A percentile compares a stretch with the other conserved stretches of the same genome.
Evolutionary conservation across 2,888 invertebrate genomes (phyloP).

Genomic region (Argyresthia albistria): DNA sequence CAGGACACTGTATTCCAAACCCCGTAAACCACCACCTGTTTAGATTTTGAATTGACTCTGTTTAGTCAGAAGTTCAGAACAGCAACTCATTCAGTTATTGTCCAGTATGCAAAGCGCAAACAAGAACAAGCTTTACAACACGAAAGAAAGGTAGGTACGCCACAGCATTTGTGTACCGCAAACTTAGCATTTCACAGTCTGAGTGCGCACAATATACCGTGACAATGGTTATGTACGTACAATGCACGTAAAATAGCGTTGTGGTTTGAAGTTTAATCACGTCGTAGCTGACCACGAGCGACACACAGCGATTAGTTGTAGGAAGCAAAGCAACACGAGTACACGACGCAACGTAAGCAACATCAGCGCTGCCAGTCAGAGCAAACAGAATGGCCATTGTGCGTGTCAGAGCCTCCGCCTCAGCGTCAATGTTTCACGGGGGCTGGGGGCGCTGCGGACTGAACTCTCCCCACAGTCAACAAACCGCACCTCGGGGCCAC

Average conservation of each 20-base stretch:
- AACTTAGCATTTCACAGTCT: background rate
- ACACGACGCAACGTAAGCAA: slow-evolving; percentile 8
- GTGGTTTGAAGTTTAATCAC: slow-evolving; percentile 45
- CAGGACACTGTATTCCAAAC: too few relatives aligned
- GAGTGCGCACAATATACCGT: background rate
- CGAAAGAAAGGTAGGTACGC: background rate
- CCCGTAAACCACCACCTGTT: background rate
- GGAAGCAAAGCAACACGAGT: slow-evolving; percentile 22
- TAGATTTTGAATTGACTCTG: too few relatives aligned
- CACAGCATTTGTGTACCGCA: background rate
- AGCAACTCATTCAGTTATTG: too few relatives aligned
- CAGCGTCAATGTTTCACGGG: slow-evolving; percentile 35
- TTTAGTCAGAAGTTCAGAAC: too few relatives aligned
- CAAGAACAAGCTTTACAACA: too few relatives aligned
- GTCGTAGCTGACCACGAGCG: slow-evolving; percentile 22
- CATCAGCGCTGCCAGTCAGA: slow-evolving; percentile 21
- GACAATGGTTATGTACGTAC: slow-evolving; percentile 2
- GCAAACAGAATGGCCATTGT: slow-evolving; percentile 36
- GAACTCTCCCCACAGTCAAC: slow-evolving; percentile 33
- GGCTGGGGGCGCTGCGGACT: slow-evolving; percentile 28
- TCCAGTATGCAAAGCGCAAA: too few relatives aligned
- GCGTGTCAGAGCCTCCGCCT: slow-evolving; percentile 32
- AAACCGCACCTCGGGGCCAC: slow-evolving; percentile 29
- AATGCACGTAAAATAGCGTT: slow-evolving; percentile 16
- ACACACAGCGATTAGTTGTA: slow-evolving; percentile 3